Evolutionary conservation across 2,113 vertebrate species (phyloP).

Genomic region (Mormyrus iriodes): DNA sequence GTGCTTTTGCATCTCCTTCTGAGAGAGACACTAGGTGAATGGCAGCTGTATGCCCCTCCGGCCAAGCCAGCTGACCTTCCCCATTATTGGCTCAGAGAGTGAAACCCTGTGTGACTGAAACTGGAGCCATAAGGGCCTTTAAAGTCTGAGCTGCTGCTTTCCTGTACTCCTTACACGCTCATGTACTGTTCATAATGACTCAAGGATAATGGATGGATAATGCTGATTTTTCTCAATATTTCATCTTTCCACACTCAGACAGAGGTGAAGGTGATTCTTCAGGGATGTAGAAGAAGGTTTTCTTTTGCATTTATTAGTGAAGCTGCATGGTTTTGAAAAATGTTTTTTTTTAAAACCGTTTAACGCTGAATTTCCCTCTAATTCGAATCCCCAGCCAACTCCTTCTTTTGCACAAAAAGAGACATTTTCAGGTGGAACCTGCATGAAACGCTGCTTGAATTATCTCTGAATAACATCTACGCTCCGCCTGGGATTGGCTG

Average conservation of each 20-base stretch:
- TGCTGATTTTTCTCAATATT: neutral
- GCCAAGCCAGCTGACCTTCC: neutral
- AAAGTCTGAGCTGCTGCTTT: neutral
- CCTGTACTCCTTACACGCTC: neutral
- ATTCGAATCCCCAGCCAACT: neutral
- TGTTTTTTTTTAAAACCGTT: neutral
- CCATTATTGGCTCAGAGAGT: neutral
- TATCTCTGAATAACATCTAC: neutral
- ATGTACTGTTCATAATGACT: neutral
- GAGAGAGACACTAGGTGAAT: neutral
- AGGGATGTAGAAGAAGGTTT: neutral
- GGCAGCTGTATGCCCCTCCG: neutral
- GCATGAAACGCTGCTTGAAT: neutral
- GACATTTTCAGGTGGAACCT: neutral
- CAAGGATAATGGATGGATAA: neutral
- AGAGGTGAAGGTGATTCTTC: neutral
- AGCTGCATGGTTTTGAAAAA: neutral
- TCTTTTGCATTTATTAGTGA: neutral
- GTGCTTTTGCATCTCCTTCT: neutral
- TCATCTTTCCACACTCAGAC: neutral
- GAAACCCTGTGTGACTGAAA: neutral
- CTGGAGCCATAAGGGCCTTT: no score
- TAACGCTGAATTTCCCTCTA: neutral
- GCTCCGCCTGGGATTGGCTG: neutral
- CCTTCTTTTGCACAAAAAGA: neutral